These are phyloP conservation scores for Probosciger aterrimus DNA, from an alignment of 2,113 vertebrate species.

Conservation along the genomic window DNA sequence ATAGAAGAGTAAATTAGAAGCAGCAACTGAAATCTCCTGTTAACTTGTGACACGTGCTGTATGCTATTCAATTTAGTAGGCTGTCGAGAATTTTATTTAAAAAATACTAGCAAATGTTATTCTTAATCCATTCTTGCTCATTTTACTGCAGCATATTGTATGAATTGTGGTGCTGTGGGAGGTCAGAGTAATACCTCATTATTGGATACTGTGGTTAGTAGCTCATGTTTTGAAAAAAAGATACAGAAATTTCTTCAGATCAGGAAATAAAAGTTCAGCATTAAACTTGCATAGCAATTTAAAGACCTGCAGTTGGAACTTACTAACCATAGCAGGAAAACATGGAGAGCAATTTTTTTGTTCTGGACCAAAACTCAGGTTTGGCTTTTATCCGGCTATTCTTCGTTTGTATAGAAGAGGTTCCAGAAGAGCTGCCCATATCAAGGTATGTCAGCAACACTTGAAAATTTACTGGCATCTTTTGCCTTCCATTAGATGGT, in stretches of 20 bases:
- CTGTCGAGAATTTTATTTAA: background rate
- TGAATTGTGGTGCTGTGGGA: background rate
- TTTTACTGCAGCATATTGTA: background rate
- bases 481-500: background rate
- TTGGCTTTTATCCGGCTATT: background rate
- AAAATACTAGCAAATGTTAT: background rate
- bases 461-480: background rate
- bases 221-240: background rate
- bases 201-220: background rate
- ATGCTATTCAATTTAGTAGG: background rate
- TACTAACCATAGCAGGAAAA: background rate
- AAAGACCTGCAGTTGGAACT: background rate
- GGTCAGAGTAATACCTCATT: background rate
- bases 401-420: background rate
- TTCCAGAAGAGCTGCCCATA: background rate
- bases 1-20: background rate
- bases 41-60: background rate
- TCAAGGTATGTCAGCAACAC: background rate
- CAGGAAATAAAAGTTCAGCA: background rate
- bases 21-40: background rate
- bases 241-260: background rate
- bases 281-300: background rate
- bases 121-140: background rate
- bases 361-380: background rate
- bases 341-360: background rate